Conservation (phyloP, 2,888 invertebrate species). For the Tuberolachnus salignus region DNA sequence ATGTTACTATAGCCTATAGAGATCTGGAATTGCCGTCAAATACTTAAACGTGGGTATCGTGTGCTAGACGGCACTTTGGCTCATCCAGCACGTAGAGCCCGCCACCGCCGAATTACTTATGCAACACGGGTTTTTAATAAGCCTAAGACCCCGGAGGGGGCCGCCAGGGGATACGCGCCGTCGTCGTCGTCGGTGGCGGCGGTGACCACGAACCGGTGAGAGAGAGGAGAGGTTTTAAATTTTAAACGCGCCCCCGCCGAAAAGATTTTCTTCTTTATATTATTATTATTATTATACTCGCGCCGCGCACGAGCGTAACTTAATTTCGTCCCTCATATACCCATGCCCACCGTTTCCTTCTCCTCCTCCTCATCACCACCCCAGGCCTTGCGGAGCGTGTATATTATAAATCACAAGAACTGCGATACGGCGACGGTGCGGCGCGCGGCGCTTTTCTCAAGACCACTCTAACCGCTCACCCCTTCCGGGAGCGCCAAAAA, state of each 20-base stretch:
- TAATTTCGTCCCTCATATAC: constrained; percentile 25
- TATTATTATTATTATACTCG: constrained; percentile 1
- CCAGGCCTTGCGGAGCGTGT: neutral
- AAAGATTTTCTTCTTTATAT: constrained; percentile 53
- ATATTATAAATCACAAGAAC: constrained; percentile 53
- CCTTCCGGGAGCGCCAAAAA: constrained; percentile 42
- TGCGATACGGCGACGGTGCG: neutral
- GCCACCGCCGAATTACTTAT: constrained; percentile 35
- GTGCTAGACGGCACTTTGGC: neutral
- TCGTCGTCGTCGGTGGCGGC: neutral
- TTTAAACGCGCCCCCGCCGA: constrained; percentile 47
- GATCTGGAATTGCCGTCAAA: too few relatives aligned
- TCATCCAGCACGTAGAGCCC: neutral
- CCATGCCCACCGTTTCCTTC: neutral
- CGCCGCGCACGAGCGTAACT: constrained; percentile 42
- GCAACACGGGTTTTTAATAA: constrained; percentile 54
- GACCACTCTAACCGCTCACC: constrained; percentile 46
- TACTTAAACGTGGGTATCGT: too few relatives aligned
- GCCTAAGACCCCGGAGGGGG: constrained; percentile 16
- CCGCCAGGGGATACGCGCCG: constrained; percentile 40
- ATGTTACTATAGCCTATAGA: too few relatives aligned
- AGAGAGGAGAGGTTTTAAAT: constrained; percentile 57
- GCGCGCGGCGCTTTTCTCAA: constrained; percentile 55
- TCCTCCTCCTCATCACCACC: neutral
- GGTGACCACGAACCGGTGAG: constrained; percentile 42